Percentiles rank a stretch among this genome's conserved stretches.
phyloP scores from a whole-genome alignment of 2,888 invertebrate genomes.

The Nyleta sp. region DNA sequence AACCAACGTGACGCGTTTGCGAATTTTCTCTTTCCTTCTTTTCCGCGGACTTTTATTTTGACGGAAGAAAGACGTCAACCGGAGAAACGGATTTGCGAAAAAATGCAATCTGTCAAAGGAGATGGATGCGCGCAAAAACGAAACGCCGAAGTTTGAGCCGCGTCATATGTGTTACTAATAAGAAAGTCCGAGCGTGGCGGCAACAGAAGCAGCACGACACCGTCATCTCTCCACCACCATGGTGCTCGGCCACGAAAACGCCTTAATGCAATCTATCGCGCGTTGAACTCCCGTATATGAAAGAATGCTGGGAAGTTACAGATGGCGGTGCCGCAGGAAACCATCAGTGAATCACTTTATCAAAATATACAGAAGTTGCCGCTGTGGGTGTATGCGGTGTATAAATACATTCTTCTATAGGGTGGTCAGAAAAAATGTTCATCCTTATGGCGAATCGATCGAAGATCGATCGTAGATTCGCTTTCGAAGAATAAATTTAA shows the following conservation, averaged over 20 bases:
- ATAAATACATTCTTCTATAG: conserved; percentile 26
- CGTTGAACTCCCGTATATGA: conserved; percentile 64
- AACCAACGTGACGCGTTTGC: no score
- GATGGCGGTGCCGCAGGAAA: conserved; percentile 60
- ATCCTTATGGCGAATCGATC: no score
- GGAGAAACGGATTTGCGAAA: not conserved
- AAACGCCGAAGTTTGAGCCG: conserved; percentile 55
- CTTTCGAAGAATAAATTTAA: no score
- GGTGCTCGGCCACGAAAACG: conserved; percentile 60
- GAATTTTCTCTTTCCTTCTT: no score
- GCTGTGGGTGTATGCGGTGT: not conserved
- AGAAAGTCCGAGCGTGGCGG: conserved; percentile 56
- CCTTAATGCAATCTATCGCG: conserved; percentile 65
- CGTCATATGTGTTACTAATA: conserved; percentile 60
- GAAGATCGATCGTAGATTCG: no score
- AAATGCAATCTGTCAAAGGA: conserved; percentile 10
- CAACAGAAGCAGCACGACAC: conserved; percentile 69
- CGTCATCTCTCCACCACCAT: conserved; percentile 73
- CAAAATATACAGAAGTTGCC: conserved; percentile 58
- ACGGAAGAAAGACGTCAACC: not conserved
- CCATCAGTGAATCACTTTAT: conserved; percentile 64
- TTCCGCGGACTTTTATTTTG: not conserved
- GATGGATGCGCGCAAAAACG: conserved; percentile 32
- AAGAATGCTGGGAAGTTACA: conserved; percentile 61
- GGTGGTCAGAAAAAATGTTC: conserved; percentile 12